These are phyloP conservation scores for Erebia palarica DNA, from an alignment of 2,888 invertebrate genomes.

Conservation along the genomic window DNA sequence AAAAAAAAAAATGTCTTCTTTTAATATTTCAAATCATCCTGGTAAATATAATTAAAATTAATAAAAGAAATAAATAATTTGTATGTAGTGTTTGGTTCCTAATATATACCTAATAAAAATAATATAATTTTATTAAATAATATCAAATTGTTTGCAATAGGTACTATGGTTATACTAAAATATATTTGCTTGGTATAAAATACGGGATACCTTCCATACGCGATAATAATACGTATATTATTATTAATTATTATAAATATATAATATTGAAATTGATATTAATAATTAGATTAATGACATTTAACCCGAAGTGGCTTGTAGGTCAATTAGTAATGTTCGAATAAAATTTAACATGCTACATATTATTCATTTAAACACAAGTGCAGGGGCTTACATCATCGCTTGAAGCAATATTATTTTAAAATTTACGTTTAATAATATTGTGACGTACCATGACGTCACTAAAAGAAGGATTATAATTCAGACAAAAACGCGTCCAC, in stretches of 20 bases:
- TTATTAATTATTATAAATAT: conserved; percentile 16
- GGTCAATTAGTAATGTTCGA: conserved; percentile 65
- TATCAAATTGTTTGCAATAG: conserved; percentile 19
- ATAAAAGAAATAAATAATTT: conserved; percentile 9
- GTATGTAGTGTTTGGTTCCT: conserved; percentile 33
- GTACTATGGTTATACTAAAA: conserved; percentile 13
- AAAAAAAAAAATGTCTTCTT: neutral
- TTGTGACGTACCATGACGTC: no score
- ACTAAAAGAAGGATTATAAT: no score
- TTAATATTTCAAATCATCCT: neutral
- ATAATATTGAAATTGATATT: conserved; percentile 13
- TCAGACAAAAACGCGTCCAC: no score
- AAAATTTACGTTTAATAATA: no score
- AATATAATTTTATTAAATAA: conserved; percentile 13
- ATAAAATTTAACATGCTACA: neutral
- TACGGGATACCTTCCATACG: conserved; percentile 59
- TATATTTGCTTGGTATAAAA: conserved; percentile 25
- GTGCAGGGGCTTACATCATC: neutral
- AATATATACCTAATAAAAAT: conserved; percentile 18
- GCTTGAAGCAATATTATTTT: no score
- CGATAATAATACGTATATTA: conserved; percentile 57
- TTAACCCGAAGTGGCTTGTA: conserved; percentile 68
- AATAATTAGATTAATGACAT: conserved; percentile 22
- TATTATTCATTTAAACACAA: neutral
- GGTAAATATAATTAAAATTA: neutral